Conservation (phyloP, 2,888 invertebrate genomes). For the Archips crataeganus region DNA sequence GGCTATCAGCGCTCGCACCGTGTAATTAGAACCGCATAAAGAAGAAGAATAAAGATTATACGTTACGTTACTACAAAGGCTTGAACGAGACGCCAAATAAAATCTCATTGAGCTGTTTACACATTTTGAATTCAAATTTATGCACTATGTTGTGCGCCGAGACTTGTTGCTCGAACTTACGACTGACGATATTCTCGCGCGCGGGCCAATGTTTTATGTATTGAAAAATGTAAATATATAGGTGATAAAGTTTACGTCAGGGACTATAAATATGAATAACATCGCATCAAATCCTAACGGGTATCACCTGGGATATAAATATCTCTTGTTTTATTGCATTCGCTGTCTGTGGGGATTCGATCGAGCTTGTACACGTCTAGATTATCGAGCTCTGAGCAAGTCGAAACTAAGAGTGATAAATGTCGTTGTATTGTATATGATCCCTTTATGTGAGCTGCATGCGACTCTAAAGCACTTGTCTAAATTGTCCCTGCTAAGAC, state of each 20-base stretch:
- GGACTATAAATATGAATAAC: slow-evolving; percentile 43
- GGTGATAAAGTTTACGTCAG: slow-evolving; percentile 43
- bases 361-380: slow-evolving; percentile 11
- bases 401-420: slow-evolving; percentile 35
- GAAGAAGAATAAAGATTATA: slow-evolving; percentile 44
- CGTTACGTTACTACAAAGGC: slow-evolving; percentile 42
- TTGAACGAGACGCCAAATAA: slow-evolving; percentile 42
- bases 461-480: slow-evolving; percentile 32
- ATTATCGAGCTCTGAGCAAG: slow-evolving; percentile 19
- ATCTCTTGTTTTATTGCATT: slow-evolving; percentile 33
- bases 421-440: slow-evolving; percentile 30
- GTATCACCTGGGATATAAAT: slow-evolving; percentile 40
- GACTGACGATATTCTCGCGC: slow-evolving; percentile 40
- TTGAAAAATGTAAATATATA: slow-evolving; percentile 43
- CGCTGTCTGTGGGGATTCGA: slow-evolving; percentile 17
- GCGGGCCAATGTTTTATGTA: slow-evolving; percentile 41
- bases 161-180: slow-evolving; percentile 43
- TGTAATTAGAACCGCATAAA: slow-evolving; percentile 37
- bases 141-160: slow-evolving; percentile 34
- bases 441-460: slow-evolving; percentile 37
- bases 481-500: slow-evolving; percentile 39
- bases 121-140: slow-evolving; percentile 43
- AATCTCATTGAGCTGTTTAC: slow-evolving; percentile 47
- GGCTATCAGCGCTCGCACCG: slow-evolving; percentile 32
- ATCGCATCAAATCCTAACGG: slow-evolving; percentile 40